Evolutionary conservation across 2,888 invertebrate species (phyloP).

Genomic region (Dryobotodes eremita): DNA sequence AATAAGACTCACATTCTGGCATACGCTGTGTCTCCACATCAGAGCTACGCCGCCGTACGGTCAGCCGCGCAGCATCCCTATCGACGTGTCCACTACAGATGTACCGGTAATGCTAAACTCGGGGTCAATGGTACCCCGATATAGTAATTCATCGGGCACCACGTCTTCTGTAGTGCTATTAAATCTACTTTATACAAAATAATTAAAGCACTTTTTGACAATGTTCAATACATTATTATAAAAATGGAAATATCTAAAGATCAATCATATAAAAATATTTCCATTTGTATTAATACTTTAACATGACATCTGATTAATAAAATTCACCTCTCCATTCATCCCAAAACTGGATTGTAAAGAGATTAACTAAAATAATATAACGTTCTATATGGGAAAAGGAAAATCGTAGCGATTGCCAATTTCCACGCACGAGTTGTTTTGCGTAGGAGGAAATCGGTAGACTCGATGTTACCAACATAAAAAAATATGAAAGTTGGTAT

Average conservation of each 20-base stretch:
- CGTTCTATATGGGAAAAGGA: slow-evolving; percentile 38
- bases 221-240: neutral
- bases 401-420: slow-evolving; percentile 63
- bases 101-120: too few relatives aligned
- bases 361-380: slow-evolving; percentile 34
- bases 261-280: neutral
- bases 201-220: too few relatives aligned
- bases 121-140: too few relatives aligned
- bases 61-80: too few relatives aligned
- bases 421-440: slow-evolving; percentile 58
- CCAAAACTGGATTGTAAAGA: slow-evolving; percentile 27
- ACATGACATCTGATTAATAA: slow-evolving; percentile 25
- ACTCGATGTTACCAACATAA: slow-evolving; percentile 48
- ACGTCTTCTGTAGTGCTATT: too few relatives aligned
- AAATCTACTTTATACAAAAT: neutral
- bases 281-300: slow-evolving; percentile 2
- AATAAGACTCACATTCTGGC: too few relatives aligned
- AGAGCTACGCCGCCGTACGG: too few relatives aligned
- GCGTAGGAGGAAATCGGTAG: slow-evolving; percentile 49
- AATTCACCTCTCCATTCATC: slow-evolving; percentile 13
- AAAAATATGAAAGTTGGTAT: slow-evolving; percentile 56
- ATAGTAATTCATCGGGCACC: too few relatives aligned
- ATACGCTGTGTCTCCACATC: too few relatives aligned
- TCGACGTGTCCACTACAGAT: too few relatives aligned
- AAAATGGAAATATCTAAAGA: neutral